Evolutionary conservation across 1,140 invertebrate genomes (phyloP), one percentile per base, ranked within the genome.

Genomic region (Micrasema minimum): DNA sequence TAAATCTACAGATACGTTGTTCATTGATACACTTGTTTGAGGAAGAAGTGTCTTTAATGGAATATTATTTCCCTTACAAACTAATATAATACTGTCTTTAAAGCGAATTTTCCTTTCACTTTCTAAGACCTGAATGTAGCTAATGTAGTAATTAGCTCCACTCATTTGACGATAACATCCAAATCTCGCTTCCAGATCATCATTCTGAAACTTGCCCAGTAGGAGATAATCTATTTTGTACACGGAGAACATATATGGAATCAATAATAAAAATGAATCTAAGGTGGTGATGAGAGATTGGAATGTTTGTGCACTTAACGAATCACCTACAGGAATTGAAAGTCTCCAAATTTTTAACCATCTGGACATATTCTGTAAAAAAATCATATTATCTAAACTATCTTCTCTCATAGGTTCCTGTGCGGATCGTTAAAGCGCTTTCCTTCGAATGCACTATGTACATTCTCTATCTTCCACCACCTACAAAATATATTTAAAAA

Each of bases 61-160:
- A 43, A 43, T 43, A 43, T 43, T 43, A 43, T 43, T 43, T 43
- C 38, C 38, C 37, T 38, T 38, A 38, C 37, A 38, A 6, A 38
- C 37, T 38, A 38, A 38, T 38, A 38, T 38, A 38, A 38, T 11
- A 11, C 37, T 38, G 37, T 11, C 11, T 38, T 38, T 11, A 38
- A 38, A 38, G 37, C 37, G 37, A 38, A 38, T 5, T 38, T 38
- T 38, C 11, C 37, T 38, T 43, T 43, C 10, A 43, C 38, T 43
- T 43, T 43, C 38, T 43, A 43, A 43, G 38, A 1, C 2, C 38
- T 43, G 38, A 43, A 43, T 6, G 37, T 38, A 38, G 37, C 37
- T 11, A 38, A 38, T 38, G 6, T 43, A 43, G 14, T 43, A 43
- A 6, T 43, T 43, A 43, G 38, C 38, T 43, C 38, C 38, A 38